Evolutionary conservation across 2,797 vertebrate species (phyloP), one percentile per base, ranked within the genome.

Genomic region (Otus scops): DNA sequence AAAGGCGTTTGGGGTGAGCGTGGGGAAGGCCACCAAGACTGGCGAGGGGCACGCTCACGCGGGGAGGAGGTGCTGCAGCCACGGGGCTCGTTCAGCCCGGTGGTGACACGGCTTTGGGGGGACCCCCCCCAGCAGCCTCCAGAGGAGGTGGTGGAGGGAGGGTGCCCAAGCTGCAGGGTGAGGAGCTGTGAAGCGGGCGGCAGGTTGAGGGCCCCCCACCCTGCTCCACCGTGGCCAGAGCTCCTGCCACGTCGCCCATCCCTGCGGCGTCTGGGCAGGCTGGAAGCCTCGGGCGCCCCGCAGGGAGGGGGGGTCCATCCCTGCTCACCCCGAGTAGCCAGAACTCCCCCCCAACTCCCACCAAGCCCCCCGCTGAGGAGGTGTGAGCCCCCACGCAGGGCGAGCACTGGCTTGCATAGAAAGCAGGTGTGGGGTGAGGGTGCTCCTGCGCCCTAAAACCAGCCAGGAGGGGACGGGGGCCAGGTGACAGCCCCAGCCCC

Each of bases 121-220:
- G 11, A 21, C 41, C 43, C 43, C 20, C 43, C 43, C 43, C n/a
- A n/a, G n/a, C 60, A 22, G 63, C 68, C 3, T 6, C 21, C 0
- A 36, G 28, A 28, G 51, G 27, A 22, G 70, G 27, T 10, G 4
- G 1, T 0, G 34, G 64, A 5, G 60, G 26, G 45, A 13, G 30
- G n/a, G 6, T 7, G 41, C 41, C 41, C 41, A 41, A 41, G 67
- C 56, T 60, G 75, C 70, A 3, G 48, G 12, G 70, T 24, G 17
- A 16, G 59, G 36, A 28, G 59, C 68, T 34, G 21, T 91, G 56
- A 78, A 23, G 84, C 47, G 10, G 73, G 21, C 59, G 38, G 87
- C 96, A 92, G 92, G 84, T 60, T 97, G 97, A 90, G 96, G 97
- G 96, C 95, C 2, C 94, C 48, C 94, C 41, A 17, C 41, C 41